These are phyloP conservation scores for Gymnosoma rotundatum DNA, from an alignment of 2,888 invertebrate genomes.

Conservation along the genomic window DNA sequence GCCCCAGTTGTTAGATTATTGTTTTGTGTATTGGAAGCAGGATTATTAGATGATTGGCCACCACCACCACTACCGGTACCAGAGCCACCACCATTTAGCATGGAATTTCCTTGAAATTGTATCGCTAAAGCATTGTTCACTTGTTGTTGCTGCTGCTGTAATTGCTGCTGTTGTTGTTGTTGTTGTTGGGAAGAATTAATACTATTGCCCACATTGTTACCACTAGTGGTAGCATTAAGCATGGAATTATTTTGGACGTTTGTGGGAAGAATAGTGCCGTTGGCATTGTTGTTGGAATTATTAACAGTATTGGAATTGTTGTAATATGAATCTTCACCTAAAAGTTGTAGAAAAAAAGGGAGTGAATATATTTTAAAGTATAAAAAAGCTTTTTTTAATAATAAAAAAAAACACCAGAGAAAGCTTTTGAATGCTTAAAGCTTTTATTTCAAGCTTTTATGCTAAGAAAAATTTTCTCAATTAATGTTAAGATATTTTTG, in stretches of 20 bases:
- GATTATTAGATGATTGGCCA: slow-evolving; percentile 60
- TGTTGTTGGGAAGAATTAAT: slow-evolving; percentile 73
- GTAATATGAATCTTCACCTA: slow-evolving; percentile 81
- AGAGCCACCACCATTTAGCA: slow-evolving; percentile 73
- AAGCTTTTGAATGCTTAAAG: background rate
- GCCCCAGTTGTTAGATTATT: slow-evolving; percentile 44
- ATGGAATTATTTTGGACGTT: slow-evolving; percentile 82
- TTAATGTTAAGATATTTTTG: too few relatives aligned
- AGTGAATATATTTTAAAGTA: background rate
- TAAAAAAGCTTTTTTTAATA: too few relatives aligned
- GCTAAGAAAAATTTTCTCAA: background rate
- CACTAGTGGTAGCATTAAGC: slow-evolving; percentile 72
- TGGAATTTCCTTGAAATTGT: slow-evolving; percentile 80
- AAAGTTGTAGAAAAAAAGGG: slow-evolving; percentile 27
- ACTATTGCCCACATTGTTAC: slow-evolving; percentile 63
- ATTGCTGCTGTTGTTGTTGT: slow-evolving; percentile 71
- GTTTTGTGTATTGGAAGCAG: slow-evolving; percentile 34
- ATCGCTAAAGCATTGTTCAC: slow-evolving; percentile 82
- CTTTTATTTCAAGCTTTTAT: background rate
- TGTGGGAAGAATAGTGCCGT: slow-evolving; percentile 78
- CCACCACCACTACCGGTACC: slow-evolving; percentile 69
- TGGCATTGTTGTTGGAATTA: slow-evolving; percentile 76
- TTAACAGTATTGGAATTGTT: slow-evolving; percentile 75
- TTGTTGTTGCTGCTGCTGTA: slow-evolving; percentile 73
- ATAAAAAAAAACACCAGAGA: background rate